Evolutionary conservation across 2,888 invertebrate genomes (phyloP), one percentile per base, ranked within the genome.

Genomic region (Euphydryas editha): DNA sequence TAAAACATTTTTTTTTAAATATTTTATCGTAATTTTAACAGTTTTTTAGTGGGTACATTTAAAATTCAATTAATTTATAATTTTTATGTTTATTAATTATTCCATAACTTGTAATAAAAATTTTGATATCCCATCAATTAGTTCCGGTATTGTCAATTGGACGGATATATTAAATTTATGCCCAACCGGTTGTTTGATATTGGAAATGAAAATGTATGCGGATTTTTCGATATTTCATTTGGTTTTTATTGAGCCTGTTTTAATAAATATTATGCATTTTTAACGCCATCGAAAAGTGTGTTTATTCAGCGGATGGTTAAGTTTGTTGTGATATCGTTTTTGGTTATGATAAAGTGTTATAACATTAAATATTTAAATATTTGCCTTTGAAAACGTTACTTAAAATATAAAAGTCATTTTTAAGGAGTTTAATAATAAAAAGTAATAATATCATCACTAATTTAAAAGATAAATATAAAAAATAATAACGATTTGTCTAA

Each of bases 141-240:
- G 17, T 59, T 36, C 15, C 47, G 47, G 49, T 59, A 65, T 62
- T 65, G 65, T 62, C 65, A 59, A 61, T 59, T 49, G 55, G 57
- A 42, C 64, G 58, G 62, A 62, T 62, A 55, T 59, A 61, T 65
- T 55, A 62, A 68, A 68, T 68, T 61, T 61, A 68, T 36, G 61
- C 61, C 44, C 51, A 54, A n/a, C 61, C 68, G 44, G 7, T 55
- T 51, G 58, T 63, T 59, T 62, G 59, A 59, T 55, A 55, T 58
- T 55, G 47, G 55, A 39, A 47, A 59, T 59, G 11, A 21, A 65
- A 36, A 49, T 60, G 62, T 36, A 67, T 24, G 36, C 30, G 54
- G 39, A 44, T 56, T 37, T 59, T 59, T 44, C 58, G 20, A 51
- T 51, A 58, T 63, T 4, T 11, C 44, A 62, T 36, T 17, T n/a